phyloP scores from a whole-genome alignment of 1,140 invertebrate genomes.

The Plutomurus gul region DNA sequence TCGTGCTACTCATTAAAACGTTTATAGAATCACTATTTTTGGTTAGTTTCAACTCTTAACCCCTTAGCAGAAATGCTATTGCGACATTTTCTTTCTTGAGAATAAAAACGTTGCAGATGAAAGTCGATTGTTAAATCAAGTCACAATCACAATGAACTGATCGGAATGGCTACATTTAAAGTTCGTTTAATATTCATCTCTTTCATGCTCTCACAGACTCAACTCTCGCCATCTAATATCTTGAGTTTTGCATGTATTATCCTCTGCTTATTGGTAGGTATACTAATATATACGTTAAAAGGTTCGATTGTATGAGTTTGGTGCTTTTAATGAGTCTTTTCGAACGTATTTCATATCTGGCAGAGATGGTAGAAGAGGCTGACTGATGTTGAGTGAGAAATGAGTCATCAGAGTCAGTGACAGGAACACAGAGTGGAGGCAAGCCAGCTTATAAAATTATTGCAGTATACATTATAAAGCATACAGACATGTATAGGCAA shows the following conservation, averaged over 20 bases:
- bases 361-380: slow-evolving; percentile 1
- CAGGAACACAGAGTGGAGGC: background rate
- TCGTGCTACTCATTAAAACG: slow-evolving; percentile 17
- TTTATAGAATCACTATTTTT: background rate
- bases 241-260: too few relatives aligned
- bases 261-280: too few relatives aligned
- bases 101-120: too few relatives aligned
- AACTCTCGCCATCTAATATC: too few relatives aligned
- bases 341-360: background rate
- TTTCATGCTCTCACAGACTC: too few relatives aligned
- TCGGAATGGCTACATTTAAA: background rate
- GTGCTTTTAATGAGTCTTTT: slow-evolving; percentile 8
- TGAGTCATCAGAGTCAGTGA: slow-evolving; percentile 28
- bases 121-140: too few relatives aligned
- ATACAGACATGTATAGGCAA: background rate
- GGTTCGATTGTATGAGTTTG: slow-evolving; percentile 26
- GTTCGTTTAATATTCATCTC: background rate
- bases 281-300: too few relatives aligned
- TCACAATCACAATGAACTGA: background rate
- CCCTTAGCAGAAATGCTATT: too few relatives aligned
- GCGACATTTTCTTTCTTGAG: too few relatives aligned
- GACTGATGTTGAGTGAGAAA: slow-evolving; percentile 23
- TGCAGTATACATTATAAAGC: background rate
- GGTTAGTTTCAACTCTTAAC: background rate
- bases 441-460: background rate